phyloP scores from a whole-genome alignment of 2,888 invertebrate species.

The Conistra vaccinii region DNA sequence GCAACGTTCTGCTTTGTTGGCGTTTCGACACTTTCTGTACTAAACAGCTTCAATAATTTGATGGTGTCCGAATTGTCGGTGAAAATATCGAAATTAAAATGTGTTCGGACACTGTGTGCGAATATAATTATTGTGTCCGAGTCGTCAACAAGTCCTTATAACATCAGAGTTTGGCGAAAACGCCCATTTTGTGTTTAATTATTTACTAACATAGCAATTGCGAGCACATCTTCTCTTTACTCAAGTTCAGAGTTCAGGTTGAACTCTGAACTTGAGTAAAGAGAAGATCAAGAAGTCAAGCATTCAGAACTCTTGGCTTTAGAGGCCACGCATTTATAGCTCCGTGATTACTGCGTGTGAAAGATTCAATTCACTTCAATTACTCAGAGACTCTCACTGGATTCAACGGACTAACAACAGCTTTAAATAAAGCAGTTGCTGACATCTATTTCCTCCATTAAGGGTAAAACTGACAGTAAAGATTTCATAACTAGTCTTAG shows the following conservation, averaged over 20 bases:
- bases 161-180: too few relatives aligned
- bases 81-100: too few relatives aligned
- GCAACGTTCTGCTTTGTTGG: too few relatives aligned
- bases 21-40: too few relatives aligned
- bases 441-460: constrained; percentile 34
- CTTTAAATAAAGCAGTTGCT: constrained; percentile 11
- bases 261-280: too few relatives aligned
- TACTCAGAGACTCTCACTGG: constrained; percentile 25
- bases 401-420: constrained; percentile 11
- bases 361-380: constrained; percentile 50
- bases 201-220: neutral
- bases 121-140: too few relatives aligned
- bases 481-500: constrained; percentile 9
- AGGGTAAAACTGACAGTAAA: constrained; percentile 8
- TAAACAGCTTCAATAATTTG: too few relatives aligned
- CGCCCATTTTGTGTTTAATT: neutral
- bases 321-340: constrained; percentile 15
- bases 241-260: too few relatives aligned
- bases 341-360: constrained; percentile 29
- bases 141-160: too few relatives aligned
- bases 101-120: too few relatives aligned
- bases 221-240: neutral
- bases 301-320: neutral
- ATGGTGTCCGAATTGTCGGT: too few relatives aligned
- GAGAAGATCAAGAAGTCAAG: too few relatives aligned